Percentiles rank a stretch among this genome's conserved stretches.
Conservation (phyloP, 2,113 vertebrate genomes). For the Chiloscyllium plagiosum region DNA sequence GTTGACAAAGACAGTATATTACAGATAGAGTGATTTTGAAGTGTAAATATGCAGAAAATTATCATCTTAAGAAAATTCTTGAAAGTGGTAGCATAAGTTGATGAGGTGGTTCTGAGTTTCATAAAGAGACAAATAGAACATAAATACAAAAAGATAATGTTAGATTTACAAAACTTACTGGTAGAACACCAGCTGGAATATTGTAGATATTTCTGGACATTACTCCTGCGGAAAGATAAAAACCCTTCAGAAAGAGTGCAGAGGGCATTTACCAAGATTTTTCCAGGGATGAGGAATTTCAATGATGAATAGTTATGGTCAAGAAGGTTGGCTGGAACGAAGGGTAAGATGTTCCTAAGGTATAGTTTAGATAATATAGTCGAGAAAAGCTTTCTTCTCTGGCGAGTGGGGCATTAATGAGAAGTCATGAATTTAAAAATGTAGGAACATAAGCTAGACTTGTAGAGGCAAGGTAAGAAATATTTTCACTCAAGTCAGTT, state of each 20-base stretch:
- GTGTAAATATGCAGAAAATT: not conserved
- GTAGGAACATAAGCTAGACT: too few species aligned
- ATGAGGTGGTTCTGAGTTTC: not conserved
- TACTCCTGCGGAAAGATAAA: not conserved
- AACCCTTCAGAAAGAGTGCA: not conserved
- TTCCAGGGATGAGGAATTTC: not conserved
- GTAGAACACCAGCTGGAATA: not conserved
- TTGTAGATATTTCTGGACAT: not conserved
- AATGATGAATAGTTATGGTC: not conserved
- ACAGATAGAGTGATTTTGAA: not conserved
- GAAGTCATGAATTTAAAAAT: too few species aligned
- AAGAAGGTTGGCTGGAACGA: not conserved
- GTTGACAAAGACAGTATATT: not conserved
- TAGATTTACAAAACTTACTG: not conserved
- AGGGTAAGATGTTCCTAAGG: not conserved
- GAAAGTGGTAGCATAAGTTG: not conserved
- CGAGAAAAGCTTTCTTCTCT: not conserved
- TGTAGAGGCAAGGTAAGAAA: not conserved
- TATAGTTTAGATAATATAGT: not conserved
- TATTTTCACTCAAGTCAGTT: not conserved
- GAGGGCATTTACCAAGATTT: not conserved
- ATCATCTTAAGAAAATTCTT: not conserved
- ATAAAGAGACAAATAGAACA: not conserved
- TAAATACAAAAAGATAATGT: not conserved
- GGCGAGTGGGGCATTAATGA: not conserved